Conservation (phyloP, 1,140 invertebrate genomes). For the Chymomyza costata region DNA sequence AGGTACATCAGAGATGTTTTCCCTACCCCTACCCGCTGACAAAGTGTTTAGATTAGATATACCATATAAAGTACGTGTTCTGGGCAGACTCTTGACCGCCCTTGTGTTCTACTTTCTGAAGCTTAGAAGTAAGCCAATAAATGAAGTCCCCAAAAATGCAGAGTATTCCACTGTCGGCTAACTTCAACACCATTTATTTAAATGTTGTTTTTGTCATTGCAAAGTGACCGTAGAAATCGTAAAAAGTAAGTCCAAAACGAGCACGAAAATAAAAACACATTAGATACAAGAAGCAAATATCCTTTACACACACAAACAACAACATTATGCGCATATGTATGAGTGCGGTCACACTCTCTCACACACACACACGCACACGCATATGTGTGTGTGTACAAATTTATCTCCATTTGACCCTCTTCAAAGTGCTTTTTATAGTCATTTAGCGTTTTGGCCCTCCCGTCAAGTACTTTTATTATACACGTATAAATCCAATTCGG, state of each 20-base stretch:
- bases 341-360: conserved; percentile 5
- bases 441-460: conserved; percentile 73
- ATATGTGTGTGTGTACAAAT: conserved; percentile 49
- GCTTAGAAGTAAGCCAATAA: too few relatives aligned
- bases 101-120: too few relatives aligned
- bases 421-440: conserved; percentile 75
- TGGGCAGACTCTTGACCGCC: too few relatives aligned
- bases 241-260: conserved; percentile 71
- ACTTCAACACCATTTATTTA: too few relatives aligned
- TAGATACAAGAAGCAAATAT: conserved; percentile 73
- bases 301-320: conserved; percentile 46
- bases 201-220: conserved; percentile 44
- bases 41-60: too few relatives aligned
- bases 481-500: conserved; percentile 74
- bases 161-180: too few relatives aligned
- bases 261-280: conserved; percentile 71
- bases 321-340: too few relatives aligned
- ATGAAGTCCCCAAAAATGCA: too few relatives aligned
- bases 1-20: too few relatives aligned
- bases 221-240: conserved; percentile 68
- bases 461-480: conserved; percentile 74
- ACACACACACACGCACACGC: conserved; percentile 6
- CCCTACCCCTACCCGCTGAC: too few relatives aligned
- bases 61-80: too few relatives aligned
- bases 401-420: conserved; percentile 76